Evolutionary conservation across 2,797 vertebrate species (phyloP), one percentile per base, ranked within the genome.

Genomic region (Pangasius larnaudii): DNA sequence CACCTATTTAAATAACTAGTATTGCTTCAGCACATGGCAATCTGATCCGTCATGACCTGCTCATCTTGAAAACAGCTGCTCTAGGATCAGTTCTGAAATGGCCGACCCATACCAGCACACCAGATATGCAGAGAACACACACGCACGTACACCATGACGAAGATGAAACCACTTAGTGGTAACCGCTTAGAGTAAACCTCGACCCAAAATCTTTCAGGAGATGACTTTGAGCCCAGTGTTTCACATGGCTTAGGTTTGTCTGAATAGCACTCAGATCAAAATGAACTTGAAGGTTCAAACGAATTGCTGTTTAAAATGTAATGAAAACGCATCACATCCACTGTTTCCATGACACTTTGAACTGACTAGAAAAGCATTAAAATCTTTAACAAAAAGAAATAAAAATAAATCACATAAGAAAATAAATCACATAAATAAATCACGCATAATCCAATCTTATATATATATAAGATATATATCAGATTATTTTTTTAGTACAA

Each of bases 1-100:
- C 91, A 89, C 88, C 89, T 90, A 91, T 89, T 92, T 90, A 93
- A 94, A 93, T 92, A 94, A 92, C 89, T 72, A 87, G 89, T 74
- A 89, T 65, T 81, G 85, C 87, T 86, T 89, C 89, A 87, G 85
- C 58, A 75, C 89, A 77, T 67, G 84, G 93, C 87, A 94, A 93
- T 91, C 86, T 88, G 90, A 94, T 89, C 92, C 93, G 84, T 59
- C 46, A 59, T 46, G 46, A 85, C 72, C 80, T 77, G 85, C 74
- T 88, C 84, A 56, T 67, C 58, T 75, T 19, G 30, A 67, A 88
- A 53, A 78, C 72, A 88, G 80, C 87, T 84, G 81, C 82, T 65
- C 56, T 53, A n/a, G 56, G 30, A 71, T 69, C 77, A 42, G 46
- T 84, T 71, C 30, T 83, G 30, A 83, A 61, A 83, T 59, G 10